Conservation (phyloP, 1,140 invertebrate genomes). For the Nixonia krombeini region DNA sequence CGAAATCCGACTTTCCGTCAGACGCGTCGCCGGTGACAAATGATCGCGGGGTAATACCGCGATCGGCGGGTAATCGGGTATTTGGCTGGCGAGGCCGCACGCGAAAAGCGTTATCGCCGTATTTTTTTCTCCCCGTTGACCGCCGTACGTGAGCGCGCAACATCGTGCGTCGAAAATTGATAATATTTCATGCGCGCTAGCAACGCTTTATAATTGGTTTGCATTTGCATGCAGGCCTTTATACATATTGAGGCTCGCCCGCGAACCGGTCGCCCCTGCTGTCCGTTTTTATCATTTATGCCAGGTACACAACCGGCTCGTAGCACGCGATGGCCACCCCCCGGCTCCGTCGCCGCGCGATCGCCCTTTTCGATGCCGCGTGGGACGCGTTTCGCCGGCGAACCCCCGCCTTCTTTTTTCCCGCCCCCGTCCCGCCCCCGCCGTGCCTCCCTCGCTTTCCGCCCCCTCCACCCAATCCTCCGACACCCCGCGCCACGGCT, state of each 20-base stretch:
- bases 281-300: constrained; percentile 67
- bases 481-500: too few species aligned
- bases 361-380: constrained; percentile 43
- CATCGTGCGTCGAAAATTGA: constrained; percentile 52
- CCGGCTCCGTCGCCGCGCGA: constrained; percentile 8
- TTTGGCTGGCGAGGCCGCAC: background rate
- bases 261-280: constrained; percentile 56
- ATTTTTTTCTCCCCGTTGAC: too few species aligned
- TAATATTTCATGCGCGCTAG: constrained; percentile 55
- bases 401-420: too few species aligned
- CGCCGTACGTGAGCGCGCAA: constrained; percentile 12
- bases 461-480: too few species aligned
- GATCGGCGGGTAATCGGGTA: too few species aligned
- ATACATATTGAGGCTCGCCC: constrained; percentile 59
- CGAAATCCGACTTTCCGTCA: too few species aligned
- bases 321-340: constrained; percentile 54
- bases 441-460: too few species aligned
- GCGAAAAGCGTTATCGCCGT: background rate
- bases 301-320: constrained; percentile 54
- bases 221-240: constrained; percentile 60
- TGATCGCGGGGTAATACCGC: too few species aligned
- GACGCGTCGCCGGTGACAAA: too few species aligned
- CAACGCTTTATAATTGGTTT: constrained; percentile 58
- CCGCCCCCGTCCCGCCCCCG: too few species aligned
- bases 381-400: constrained; percentile 38